phyloP scores from a whole-genome alignment of 2,888 invertebrate genomes.

The Lacanobia oleracea region DNA sequence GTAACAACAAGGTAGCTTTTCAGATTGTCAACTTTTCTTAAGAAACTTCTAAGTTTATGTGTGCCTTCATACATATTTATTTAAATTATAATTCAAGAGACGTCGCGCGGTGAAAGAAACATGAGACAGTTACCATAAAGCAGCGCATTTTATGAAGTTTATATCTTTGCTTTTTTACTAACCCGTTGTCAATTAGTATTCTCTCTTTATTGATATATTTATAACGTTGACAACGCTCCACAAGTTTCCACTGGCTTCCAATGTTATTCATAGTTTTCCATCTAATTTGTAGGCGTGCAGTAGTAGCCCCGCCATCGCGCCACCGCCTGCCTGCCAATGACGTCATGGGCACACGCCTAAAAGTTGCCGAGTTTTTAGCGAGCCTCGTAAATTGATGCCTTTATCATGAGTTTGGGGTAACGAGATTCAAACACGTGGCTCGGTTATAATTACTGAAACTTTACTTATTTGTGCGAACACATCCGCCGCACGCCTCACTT shows the following conservation, averaged over 20 bases:
- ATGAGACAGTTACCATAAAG: background rate
- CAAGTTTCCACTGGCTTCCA: background rate
- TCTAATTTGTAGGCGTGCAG: constrained; percentile 33
- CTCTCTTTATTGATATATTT: background rate
- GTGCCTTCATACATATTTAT: constrained; percentile 13
- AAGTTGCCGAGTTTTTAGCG: constrained; percentile 55
- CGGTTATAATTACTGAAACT: constrained; percentile 64
- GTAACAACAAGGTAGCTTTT: constrained; percentile 3
- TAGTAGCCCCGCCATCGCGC: background rate
- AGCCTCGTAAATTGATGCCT: constrained; percentile 65
- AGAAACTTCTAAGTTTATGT: background rate
- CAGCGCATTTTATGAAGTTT: background rate
- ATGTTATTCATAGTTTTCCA: constrained; percentile 48
- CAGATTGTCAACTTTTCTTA: background rate
- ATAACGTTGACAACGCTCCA: constrained; percentile 7
- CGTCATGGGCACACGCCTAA: constrained; percentile 41
- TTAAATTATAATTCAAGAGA: constrained; percentile 5
- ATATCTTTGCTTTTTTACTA: background rate
- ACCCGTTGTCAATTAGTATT: background rate
- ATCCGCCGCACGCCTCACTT: constrained; percentile 28
- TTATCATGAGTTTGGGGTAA: constrained; percentile 71
- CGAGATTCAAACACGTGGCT: constrained; percentile 60
- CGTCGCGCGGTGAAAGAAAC: background rate
- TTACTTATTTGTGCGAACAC: constrained; percentile 63
- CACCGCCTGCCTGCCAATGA: constrained; percentile 10